These are phyloP conservation scores for Thunnus maccoyii DNA, from an alignment of 2,113 vertebrate species.

Conservation along the genomic window DNA sequence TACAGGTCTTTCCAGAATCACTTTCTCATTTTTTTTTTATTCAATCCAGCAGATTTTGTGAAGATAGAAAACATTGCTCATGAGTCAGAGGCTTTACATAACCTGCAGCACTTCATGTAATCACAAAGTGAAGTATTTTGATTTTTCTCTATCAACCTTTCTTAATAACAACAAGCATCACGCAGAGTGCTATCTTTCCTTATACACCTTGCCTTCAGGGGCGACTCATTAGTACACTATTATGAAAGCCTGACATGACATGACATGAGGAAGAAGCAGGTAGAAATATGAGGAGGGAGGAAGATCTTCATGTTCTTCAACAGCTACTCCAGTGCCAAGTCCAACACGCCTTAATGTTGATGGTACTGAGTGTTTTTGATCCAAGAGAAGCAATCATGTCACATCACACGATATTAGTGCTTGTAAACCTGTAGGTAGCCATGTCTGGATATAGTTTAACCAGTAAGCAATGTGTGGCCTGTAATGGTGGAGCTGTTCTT, in stretches of 20 bases:
- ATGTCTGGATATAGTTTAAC: background rate
- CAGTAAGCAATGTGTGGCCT: background rate
- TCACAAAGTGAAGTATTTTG: background rate
- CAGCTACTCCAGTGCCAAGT: slow-evolving; percentile 43
- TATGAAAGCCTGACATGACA: slow-evolving; percentile 46
- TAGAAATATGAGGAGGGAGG: background rate
- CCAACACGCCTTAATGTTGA: slow-evolving; percentile 49
- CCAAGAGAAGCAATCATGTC: slow-evolving; percentile 24
- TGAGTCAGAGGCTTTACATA: background rate
- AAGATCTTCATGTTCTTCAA: slow-evolving; percentile 2
- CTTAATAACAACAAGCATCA: slow-evolving; percentile 1
- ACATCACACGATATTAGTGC: background rate
- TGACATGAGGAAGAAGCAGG: slow-evolving; percentile 48
- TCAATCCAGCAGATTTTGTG: background rate
- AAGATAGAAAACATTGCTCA: background rate
- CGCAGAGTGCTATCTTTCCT: slow-evolving; percentile 5
- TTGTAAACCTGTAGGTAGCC: slow-evolving; percentile 13
- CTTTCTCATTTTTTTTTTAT: background rate
- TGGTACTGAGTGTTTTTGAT: slow-evolving; percentile 5
- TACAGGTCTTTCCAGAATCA: background rate
- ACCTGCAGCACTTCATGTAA: background rate
- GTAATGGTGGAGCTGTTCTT: background rate
- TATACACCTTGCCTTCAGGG: slow-evolving; percentile 63
- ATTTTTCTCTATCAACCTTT: background rate
- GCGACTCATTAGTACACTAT: background rate